Evolutionary conservation across 2,888 invertebrate genomes (phyloP), one percentile per base, ranked within the genome.

Genomic region (Labia minor): DNA sequence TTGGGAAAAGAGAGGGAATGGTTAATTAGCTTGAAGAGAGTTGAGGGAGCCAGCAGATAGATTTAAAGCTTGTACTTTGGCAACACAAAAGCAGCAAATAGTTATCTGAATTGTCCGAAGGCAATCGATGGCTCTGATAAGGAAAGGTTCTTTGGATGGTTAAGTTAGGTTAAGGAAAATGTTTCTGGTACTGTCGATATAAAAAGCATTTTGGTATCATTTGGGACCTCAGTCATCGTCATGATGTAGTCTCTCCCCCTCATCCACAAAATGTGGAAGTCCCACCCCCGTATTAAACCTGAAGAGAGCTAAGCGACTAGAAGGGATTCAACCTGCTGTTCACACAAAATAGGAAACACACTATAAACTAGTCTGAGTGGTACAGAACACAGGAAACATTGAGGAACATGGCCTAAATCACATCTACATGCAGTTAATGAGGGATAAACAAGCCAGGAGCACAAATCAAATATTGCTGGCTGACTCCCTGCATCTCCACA

Each of bases 371-470:
- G 68, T 21, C 61, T 37, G 61, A 61, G 49, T 49, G 63, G 33
- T 66, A 65, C 65, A 64, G 66, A 49, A 62, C 63, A 49, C 49
- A 68, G 68, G 66, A 67, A 67, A 70, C 69, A 69, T 66, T 67
- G 63, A 67, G 67, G 67, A 49, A 68, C 63, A 70, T 65, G 66
- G 64, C 67, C 67, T 68, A 70, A 68, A 61, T 67, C 68, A 70
- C 71, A 71, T 69, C 65, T 66, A 70, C 71, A 71, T 71, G 71
- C 71, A 71, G 70, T 70, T 70, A 70, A 67, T 68, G 19, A 67
- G 62, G 68, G 70, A 66, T 67, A 20, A 66, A 63, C 65, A 62
- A 65, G 67, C 49, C 62, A 37, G 69, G 68, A 68, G 67, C 63
- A 68, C 63, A 68, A 69, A 68, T 66, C 49, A 66, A 66, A 65